Conservation (phyloP, 1,140 invertebrate species). For the Metopolophium dirhodum region DNA sequence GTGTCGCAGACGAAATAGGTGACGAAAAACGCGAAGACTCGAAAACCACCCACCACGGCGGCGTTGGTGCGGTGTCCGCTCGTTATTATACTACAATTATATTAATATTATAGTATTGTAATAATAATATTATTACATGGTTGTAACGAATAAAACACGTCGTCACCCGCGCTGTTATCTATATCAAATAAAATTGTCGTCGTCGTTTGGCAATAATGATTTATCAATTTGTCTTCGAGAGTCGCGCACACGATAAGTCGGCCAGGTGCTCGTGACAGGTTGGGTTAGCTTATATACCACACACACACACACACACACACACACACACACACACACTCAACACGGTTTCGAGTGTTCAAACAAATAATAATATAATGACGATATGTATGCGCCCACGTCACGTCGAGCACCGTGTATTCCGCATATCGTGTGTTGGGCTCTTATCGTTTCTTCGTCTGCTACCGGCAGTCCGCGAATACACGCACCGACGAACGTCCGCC, state of each 20-base stretch:
- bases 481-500: neutral
- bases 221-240: slow-evolving; percentile 41
- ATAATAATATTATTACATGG: too few relatives aligned
- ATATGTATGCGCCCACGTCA: slow-evolving; percentile 14
- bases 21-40: too few relatives aligned
- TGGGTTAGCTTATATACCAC: neutral
- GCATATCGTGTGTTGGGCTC: neutral
- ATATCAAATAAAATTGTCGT: slow-evolving; percentile 16
- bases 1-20: neutral
- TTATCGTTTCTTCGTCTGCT: neutral
- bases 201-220: slow-evolving; percentile 44
- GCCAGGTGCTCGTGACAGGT: slow-evolving; percentile 38
- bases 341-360: slow-evolving; percentile 45
- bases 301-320: neutral
- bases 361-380: slow-evolving; percentile 13
- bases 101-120: too few relatives aligned
- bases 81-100: neutral
- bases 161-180: neutral
- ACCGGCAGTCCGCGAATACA: neutral
- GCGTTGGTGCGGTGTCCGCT: neutral
- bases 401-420: neutral
- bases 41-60: neutral
- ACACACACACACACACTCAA: neutral
- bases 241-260: neutral
- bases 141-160: neutral